phyloP scores from a whole-genome alignment of 2,797 vertebrate genomes.

The Poliocrania exsul region DNA sequence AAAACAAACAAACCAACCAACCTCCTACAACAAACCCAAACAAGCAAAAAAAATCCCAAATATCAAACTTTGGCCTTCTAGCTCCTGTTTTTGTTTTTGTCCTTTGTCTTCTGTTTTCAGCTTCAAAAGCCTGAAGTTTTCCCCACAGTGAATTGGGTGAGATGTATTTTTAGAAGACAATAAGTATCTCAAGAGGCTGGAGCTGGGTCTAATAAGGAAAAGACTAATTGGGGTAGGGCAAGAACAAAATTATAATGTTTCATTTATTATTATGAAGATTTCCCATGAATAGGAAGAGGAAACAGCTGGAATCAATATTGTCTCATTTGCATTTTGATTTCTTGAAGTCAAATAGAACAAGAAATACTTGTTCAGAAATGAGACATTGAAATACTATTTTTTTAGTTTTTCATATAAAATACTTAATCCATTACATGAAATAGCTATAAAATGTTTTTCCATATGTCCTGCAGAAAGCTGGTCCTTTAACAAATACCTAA shows the following conservation, averaged over 20 bases:
- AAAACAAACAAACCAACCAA: background rate
- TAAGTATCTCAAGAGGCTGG: background rate
- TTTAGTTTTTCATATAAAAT: background rate
- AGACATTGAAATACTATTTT: background rate
- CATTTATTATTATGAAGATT: background rate
- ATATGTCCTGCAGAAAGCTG: background rate
- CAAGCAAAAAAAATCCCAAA: background rate
- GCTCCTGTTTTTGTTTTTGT: background rate
- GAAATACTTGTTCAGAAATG: background rate
- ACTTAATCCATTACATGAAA: background rate
- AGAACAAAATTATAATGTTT: background rate
- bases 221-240: background rate
- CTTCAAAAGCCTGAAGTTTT: background rate
- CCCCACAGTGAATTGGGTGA: background rate
- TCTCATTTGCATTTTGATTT: background rate
- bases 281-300: background rate
- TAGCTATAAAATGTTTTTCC: background rate
- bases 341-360: background rate
- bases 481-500: background rate
- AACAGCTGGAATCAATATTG: background rate
- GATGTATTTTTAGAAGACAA: constrained; percentile 28
- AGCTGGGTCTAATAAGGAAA: background rate
- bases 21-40: background rate
- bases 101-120: background rate
- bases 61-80: background rate